Base-by-base conservation (phyloP, 2,113 vertebrate species). In the Pristiophorus japonicus region DNA sequence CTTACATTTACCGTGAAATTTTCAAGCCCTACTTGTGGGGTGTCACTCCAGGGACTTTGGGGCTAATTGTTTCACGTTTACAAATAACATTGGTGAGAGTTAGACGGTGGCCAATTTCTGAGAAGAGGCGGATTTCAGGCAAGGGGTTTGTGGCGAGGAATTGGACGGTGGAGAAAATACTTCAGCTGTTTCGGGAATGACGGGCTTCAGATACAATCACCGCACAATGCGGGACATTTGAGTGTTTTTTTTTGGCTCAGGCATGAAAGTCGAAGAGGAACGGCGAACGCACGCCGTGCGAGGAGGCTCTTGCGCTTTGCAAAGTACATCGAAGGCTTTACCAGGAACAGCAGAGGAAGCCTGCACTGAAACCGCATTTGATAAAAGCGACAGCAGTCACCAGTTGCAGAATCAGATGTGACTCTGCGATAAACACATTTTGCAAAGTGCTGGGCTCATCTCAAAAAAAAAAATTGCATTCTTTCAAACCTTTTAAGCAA, bases 341-440 rank as follows among this genome's bases (percentile, higher is more conserved):
- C 59, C 91, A 93, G 91, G 62, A 65, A 63, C 91, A 93, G 12
- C 91, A 94, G 62, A 94, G 91, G 91, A 94, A 94, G 62, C 59
- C 91, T 66, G 91, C 42, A 94, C 67, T 45, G 67, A 51, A 65
- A 94, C 62, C n/a, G 6, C 63, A 66, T 38, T 93, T 93, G 91
- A 94, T 94, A 94, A 94, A 94, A 94, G 38, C 20, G 63, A 45
- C 62, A 66, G 38, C 66, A 66, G 67, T 66, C 66, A 65, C 91
- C 91, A 94, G 62, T 94, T 66, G n/a, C 51, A 59, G 27, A 90
- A 90, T 16, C 87, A 59, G 87, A 81, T 59, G 87, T 59, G 11
- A 59, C 47, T 34, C 24, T 1, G 51, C 12, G 51, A 90, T 59
- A 30, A 90, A 59, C 87, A 90, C 51, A 90, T 90, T 90, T 59